Evolutionary conservation across 2,797 vertebrate species (phyloP), one percentile per base, ranked within the genome.

Genomic region (Brotula barbata): DNA sequence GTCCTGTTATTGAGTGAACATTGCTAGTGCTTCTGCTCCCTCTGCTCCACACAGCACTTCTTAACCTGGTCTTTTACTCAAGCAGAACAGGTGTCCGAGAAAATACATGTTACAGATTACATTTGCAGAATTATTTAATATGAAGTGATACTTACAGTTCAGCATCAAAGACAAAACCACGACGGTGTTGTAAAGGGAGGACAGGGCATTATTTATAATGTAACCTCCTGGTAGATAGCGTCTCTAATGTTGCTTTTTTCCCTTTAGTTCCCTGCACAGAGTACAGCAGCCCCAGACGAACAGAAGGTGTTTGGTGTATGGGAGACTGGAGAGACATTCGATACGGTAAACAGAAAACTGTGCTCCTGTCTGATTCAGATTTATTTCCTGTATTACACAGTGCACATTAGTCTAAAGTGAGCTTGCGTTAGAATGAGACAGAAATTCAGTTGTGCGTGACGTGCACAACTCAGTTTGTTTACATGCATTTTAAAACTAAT

Each of bases 231-330:
- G 2, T 61, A 2, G 15, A 1, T n/a, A 34, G 9, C 8, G 9
- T 12, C 25, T 22, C 31, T 52, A 10, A 68, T 43, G 2, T 39
- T n/a, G 1, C 39, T 39, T 28, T 10, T 59, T 39, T 25, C 0
- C 34, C 81, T 80, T 76, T 47, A 99, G 97, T 98, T 99, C 88
- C 97, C 97, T 76, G 92, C 96, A 56, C 96, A 97, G 93, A 96
- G 84, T 68, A 90, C 87, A 60, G 93, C 94, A 19, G 93, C 94
- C 14, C 78, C 93, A 1, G 96, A 98, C 6, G 95, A 99, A 68
- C 95, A 96, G 91, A 99, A 99, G 83, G 95, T 99, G 71, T 99
- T 98, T 73, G 96, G 92, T 31, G 86, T 99, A 78, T 99, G 97
- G 97, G 95, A 96, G 81, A 93, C 91, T 0, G 97, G 96, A 73